Percentiles rank a stretch among this genome's conserved stretches.
These are phyloP conservation scores for Lasioglossum lativentre DNA, from an alignment of 2,888 invertebrate species.

Conservation along the genomic window DNA sequence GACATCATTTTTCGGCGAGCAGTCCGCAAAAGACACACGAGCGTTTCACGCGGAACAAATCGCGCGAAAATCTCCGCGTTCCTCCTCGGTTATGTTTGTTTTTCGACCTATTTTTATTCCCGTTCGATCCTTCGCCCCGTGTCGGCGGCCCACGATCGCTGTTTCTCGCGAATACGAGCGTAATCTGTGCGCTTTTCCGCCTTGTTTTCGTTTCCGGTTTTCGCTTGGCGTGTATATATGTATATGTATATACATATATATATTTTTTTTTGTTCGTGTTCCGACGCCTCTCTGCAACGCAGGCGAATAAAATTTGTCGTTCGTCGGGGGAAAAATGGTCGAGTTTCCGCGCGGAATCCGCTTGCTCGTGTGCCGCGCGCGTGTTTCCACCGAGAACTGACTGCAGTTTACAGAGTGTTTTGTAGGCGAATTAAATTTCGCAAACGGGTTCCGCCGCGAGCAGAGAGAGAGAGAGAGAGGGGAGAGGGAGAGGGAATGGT, in stretches of 20 bases:
- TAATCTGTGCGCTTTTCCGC: conserved; percentile 9
- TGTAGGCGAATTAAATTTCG: conserved; percentile 25
- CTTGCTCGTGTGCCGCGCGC: not conserved
- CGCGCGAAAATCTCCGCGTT: not conserved
- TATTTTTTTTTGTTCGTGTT: not conserved
- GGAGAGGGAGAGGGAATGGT: no score
- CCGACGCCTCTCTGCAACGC: not conserved
- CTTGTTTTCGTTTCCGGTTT: not conserved
- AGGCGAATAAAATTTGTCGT: conserved; percentile 14
- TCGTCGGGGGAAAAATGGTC: conserved; percentile 5
- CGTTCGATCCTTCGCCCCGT: not conserved
- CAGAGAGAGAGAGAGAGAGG: not conserved
- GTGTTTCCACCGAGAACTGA: not conserved
- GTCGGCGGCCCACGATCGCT: not conserved
- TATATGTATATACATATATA: no score
- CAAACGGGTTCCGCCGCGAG: not conserved
- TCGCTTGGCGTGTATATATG: not conserved
- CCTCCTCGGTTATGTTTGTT: not conserved
- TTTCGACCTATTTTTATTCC: not conserved
- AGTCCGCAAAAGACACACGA: conserved; percentile 2
- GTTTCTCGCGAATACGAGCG: not conserved
- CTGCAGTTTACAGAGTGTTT: conserved; percentile 14
- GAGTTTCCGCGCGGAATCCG: conserved; percentile 18
- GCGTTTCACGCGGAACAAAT: conserved; percentile 13
- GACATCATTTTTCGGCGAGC: conserved; percentile 3